A percentile compares a stretch with the other conserved stretches of the same genome.
These are phyloP conservation scores for Campylomormyrus numenius DNA, from an alignment of 2,113 vertebrate genomes.

Conservation along the genomic window DNA sequence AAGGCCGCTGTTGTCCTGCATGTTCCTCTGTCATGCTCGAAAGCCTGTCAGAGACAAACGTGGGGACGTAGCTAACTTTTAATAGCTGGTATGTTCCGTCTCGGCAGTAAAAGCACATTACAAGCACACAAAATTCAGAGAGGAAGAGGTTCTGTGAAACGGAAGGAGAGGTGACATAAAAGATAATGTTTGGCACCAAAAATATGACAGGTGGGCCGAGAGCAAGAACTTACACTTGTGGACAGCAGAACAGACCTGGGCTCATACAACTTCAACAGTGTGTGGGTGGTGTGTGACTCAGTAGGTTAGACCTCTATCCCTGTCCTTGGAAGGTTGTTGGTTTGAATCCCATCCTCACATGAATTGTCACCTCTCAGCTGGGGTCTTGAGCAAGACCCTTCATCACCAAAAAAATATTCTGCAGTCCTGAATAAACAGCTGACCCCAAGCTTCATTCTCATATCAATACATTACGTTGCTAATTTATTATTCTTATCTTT, in stretches of 20 bases:
- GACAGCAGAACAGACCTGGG: constrained; percentile 20
- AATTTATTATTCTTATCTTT: neutral
- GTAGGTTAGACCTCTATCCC: neutral
- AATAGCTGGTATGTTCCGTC: constrained; percentile 27
- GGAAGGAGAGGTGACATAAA: constrained; percentile 27
- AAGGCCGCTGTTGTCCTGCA: neutral
- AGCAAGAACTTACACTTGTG: neutral
- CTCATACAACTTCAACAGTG: neutral
- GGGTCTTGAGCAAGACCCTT: neutral
- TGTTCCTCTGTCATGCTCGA: neutral
- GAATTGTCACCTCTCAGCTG: neutral
- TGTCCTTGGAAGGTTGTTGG: neutral
- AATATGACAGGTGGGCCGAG: neutral
- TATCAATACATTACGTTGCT: neutral
- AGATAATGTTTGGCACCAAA: constrained; percentile 37
- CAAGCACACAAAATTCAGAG: constrained; percentile 28
- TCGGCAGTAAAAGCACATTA: constrained; percentile 25
- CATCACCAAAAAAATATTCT: neutral
- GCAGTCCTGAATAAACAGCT: neutral
- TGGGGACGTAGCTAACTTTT: neutral
- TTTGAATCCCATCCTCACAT: neutral
- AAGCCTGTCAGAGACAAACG: neutral
- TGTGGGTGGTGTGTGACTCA: neutral
- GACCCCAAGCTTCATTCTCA: neutral
- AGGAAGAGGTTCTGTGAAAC: constrained; percentile 24